Evolutionary conservation across 2,797 vertebrate species (phyloP).

Genomic region (Lithobates sylvaticus): DNA sequence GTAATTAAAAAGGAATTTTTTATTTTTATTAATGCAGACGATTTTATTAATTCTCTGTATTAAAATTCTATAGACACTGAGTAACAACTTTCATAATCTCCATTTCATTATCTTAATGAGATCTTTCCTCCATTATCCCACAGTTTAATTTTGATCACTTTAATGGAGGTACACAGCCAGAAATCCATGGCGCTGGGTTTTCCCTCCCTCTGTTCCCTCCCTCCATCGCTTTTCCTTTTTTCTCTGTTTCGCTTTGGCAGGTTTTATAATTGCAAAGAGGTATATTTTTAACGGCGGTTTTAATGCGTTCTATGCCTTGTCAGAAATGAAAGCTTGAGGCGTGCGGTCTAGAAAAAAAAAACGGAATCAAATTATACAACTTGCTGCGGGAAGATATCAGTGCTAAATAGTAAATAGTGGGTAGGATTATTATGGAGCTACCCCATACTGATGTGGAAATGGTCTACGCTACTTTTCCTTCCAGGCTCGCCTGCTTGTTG

Average conservation of each 20-base stretch:
- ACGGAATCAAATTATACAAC: not conserved
- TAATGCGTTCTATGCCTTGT: constrained; percentile 32
- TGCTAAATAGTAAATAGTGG: constrained; percentile 11
- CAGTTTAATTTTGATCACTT: constrained; percentile 79
- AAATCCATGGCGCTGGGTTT: constrained; percentile 72
- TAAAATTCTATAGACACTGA: constrained; percentile 74
- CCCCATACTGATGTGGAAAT: not conserved
- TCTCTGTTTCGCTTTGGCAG: constrained; percentile 77
- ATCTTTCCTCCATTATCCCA: constrained; percentile 79
- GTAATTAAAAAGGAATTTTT: constrained; percentile 64
- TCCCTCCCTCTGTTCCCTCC: constrained; percentile 61
- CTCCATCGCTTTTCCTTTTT: not conserved
- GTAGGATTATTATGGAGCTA: not conserved
- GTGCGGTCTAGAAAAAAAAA: not conserved
- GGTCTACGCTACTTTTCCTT: not conserved
- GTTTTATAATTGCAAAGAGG: constrained; percentile 75
- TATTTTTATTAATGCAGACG: constrained; percentile 68
- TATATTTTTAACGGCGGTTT: constrained; percentile 64
- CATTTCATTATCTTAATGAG: constrained; percentile 84
- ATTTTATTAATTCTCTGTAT: constrained; percentile 72
- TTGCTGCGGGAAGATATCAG: constrained; percentile 2
- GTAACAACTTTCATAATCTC: constrained; percentile 74
- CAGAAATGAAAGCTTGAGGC: constrained; percentile 37
- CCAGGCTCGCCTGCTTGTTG: not conserved
- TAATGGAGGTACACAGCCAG: constrained; percentile 77